These are phyloP conservation scores for Volucella inanis DNA, from an alignment of 2,888 invertebrate species.

Conservation along the genomic window DNA sequence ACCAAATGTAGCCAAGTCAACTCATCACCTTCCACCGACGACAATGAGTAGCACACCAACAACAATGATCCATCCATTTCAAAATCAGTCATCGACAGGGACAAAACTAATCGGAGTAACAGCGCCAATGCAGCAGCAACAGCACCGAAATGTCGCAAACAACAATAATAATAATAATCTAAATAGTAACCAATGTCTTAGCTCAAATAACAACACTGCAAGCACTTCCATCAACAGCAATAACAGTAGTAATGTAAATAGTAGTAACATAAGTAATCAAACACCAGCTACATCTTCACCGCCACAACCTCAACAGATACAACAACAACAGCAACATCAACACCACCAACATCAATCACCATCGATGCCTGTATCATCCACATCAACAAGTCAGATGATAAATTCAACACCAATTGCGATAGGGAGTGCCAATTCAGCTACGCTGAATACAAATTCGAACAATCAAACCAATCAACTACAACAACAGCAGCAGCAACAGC, in stretches of 20 bases:
- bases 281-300: slow-evolving; percentile 65
- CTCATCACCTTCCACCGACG: slow-evolving; percentile 57
- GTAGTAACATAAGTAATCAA: slow-evolving; percentile 58
- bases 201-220: slow-evolving; percentile 34
- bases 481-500: slow-evolving; percentile 75
- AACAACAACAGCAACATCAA: slow-evolving; percentile 62
- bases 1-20: slow-evolving; percentile 80
- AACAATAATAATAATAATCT: slow-evolving; percentile 55
- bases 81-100: slow-evolving; percentile 80
- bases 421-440: slow-evolving; percentile 48
- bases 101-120: slow-evolving; percentile 82
- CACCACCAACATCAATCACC: slow-evolving; percentile 70
- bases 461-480: slow-evolving; percentile 70
- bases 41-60: slow-evolving; percentile 77
- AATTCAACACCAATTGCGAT: slow-evolving; percentile 52
- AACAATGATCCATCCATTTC: slow-evolving; percentile 80
- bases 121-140: slow-evolving; percentile 83
- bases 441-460: slow-evolving; percentile 45
- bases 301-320: slow-evolving; percentile 61
- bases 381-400: slow-evolving; percentile 49
- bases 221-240: slow-evolving; percentile 24
- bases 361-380: slow-evolving; percentile 74
- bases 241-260: slow-evolving; percentile 55
- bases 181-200: slow-evolving; percentile 64
- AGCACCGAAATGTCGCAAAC: slow-evolving; percentile 71